Conservation (phyloP, 2,113 vertebrate genomes). For the Todiramphus saurophagus region DNA sequence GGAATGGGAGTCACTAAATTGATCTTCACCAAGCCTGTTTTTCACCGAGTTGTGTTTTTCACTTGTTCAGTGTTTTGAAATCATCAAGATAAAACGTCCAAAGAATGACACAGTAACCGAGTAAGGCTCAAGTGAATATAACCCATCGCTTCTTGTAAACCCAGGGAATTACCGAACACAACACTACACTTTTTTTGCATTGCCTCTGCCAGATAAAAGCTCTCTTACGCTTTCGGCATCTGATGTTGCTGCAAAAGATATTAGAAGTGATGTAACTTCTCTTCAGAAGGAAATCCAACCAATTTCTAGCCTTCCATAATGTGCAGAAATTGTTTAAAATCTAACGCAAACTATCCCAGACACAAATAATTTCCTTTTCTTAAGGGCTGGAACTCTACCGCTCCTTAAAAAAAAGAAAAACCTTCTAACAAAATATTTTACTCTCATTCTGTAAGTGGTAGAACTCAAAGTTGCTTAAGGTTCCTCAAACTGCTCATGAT, state of each 20-base stretch:
- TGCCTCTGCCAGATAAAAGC: not conserved
- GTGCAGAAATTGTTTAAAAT: constrained; percentile 14
- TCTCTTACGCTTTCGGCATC: not conserved
- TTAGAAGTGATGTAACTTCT: not conserved
- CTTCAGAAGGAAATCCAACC: constrained; percentile 39
- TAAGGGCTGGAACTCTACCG: constrained; percentile 5
- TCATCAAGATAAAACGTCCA: not conserved
- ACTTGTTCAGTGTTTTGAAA: not conserved
- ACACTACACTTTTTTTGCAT: not conserved
- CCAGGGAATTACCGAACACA: not conserved
- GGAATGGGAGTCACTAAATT: not conserved
- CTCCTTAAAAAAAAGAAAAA: not conserved
- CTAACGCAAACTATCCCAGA: constrained; percentile 2
- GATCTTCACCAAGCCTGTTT: not conserved
- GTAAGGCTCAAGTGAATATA: not conserved
- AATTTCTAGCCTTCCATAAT: not conserved
- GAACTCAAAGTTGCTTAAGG: not conserved
- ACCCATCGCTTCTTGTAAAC: not conserved
- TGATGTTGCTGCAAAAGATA: not conserved
- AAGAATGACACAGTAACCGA: not conserved
- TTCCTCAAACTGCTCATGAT: not conserved
- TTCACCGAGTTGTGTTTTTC: not conserved
- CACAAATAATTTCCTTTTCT: constrained; percentile 37
- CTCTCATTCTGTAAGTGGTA: not conserved
- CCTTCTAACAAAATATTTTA: not conserved